A percentile compares a stretch with the other conserved stretches of the same genome.
phyloP scores from a whole-genome alignment of 2,113 vertebrate species.

The Leptocoma aspasia region DNA sequence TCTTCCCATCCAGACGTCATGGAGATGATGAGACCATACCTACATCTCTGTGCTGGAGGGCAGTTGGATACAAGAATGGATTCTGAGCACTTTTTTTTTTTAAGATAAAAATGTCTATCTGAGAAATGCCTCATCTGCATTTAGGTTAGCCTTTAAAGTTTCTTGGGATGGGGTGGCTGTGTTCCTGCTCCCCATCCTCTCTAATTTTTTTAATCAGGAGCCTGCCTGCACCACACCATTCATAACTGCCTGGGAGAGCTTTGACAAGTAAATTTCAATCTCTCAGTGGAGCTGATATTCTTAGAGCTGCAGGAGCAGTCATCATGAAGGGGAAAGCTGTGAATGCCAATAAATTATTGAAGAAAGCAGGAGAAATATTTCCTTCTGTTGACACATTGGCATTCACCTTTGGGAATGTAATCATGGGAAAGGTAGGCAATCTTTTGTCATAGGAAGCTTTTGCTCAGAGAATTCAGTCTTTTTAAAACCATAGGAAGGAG shows the following conservation, averaged over 20 bases:
- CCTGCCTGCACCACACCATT: not conserved
- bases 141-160: not conserved
- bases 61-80: not conserved
- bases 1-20: not conserved
- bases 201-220: constrained; percentile 28
- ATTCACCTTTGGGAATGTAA: constrained; percentile 66
- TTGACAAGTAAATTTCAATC: constrained; percentile 60
- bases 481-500: not conserved
- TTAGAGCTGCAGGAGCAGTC: constrained; percentile 51
- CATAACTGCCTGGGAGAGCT: constrained; percentile 3
- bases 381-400: constrained; percentile 60
- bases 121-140: not conserved
- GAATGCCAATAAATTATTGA: constrained; percentile 66
- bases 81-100: not conserved
- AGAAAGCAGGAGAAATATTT: constrained; percentile 65
- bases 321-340: constrained; percentile 60
- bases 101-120: not conserved
- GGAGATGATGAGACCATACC: not conserved
- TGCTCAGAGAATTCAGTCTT: not conserved
- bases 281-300: constrained; percentile 48
- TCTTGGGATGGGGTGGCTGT: not conserved
- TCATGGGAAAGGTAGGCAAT: constrained; percentile 60
- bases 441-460: constrained; percentile 57
- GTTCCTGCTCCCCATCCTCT: not conserved
- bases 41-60: not conserved